phyloP scores from a whole-genome alignment of 2,797 vertebrate genomes.

The Micrastur ruficollis region DNA sequence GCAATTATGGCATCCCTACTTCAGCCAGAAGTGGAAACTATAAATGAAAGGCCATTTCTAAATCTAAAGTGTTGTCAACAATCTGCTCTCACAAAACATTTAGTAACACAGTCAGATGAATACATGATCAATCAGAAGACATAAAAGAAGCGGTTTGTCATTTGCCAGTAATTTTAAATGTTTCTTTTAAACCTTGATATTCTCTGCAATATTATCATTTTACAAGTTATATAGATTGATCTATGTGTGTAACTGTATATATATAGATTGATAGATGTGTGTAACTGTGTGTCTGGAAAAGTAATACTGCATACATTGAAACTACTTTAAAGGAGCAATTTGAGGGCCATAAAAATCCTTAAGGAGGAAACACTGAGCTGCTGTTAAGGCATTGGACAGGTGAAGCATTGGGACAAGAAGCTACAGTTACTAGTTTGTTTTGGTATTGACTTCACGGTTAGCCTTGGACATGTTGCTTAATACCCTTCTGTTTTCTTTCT shows the following conservation, averaged over 20 bases:
- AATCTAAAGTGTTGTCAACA: background rate
- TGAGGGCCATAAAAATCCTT: background rate
- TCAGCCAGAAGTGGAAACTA: background rate
- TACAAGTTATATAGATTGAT: background rate
- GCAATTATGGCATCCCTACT: background rate
- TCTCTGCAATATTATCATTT: background rate
- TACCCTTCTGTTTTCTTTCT: background rate
- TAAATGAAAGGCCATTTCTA: constrained; percentile 11
- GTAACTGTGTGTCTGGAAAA: background rate
- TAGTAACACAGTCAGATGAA: background rate
- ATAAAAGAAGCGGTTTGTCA: background rate
- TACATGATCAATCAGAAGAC: background rate
- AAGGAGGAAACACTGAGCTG: background rate
- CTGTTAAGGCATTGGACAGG: background rate
- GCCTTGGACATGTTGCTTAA: background rate
- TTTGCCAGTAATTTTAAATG: background rate
- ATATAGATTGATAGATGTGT: background rate
- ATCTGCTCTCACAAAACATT: background rate
- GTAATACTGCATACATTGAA: background rate
- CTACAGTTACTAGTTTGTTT: background rate
- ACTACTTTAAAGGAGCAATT: background rate
- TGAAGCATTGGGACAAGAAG: background rate
- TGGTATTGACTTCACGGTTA: background rate
- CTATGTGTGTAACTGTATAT: background rate
- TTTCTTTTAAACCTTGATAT: background rate